A percentile compares a stretch with the other conserved stretches of the same genome.
Evolutionary conservation across 1,140 invertebrate species (phyloP).

Genomic region (fruit fly (Drosophila melanogaster)): Release_6_plus_ISO1_MT NT_033777.3:13728501-13729000

Average conservation of each 20-base stretch:
- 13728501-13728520: slow-evolving; percentile 60
- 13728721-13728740: slow-evolving; percentile 6
- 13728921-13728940: not conserved
- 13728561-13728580: not conserved
- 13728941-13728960: slow-evolving; percentile 13
- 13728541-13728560: not conserved
- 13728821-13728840: slow-evolving; percentile 32
- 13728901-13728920: slow-evolving; percentile 22
- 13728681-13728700: no score
- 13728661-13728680: no score
- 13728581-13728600: not conserved
- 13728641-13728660: no score
- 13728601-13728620: not conserved
- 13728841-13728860: slow-evolving; percentile 62
- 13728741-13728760: slow-evolving; percentile 9
- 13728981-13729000: slow-evolving; percentile 9
- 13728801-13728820: slow-evolving; percentile 8
- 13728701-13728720: not conserved
- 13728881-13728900: slow-evolving; percentile 43
- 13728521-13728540: slow-evolving; percentile 34
- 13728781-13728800: slow-evolving; percentile 13
- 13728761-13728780: slow-evolving; percentile 53
- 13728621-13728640: no score
- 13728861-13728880: slow-evolving; percentile 56
- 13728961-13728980: slow-evolving; percentile 6